Percentiles rank a stretch among this genome's conserved stretches.
Evolutionary conservation across 2,113 vertebrate species (phyloP).

Genomic region (Ailuropoda melanoleuca): DNA sequence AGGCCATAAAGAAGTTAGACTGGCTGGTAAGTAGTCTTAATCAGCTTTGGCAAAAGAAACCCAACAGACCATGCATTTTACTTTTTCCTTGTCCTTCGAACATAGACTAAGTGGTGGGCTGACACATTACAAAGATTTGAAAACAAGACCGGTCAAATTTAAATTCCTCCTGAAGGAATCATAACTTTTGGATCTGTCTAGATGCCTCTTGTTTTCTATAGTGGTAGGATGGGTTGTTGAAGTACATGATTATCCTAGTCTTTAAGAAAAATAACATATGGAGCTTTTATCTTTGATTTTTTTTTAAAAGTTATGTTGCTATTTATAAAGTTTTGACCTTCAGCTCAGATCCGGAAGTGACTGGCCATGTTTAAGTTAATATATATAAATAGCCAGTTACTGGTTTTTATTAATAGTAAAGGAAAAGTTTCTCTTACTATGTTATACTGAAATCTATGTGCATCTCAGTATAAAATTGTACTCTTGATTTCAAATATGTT

Average conservation of each 20-base stretch:
- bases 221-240: background rate
- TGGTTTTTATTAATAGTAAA: conserved; percentile 14
- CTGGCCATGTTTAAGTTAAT: background rate
- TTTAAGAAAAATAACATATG: background rate
- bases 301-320: background rate
- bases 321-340: conserved; percentile 35
- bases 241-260: background rate
- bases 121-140: background rate
- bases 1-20: background rate
- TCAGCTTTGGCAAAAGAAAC: background rate
- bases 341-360: background rate
- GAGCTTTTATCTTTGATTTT: conserved; percentile 19
- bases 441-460: background rate
- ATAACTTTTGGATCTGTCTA: background rate
- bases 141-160: background rate
- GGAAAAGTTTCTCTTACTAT: background rate
- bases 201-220: background rate
- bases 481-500: conserved; percentile 27
- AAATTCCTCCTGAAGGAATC: background rate
- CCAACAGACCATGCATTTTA: background rate
- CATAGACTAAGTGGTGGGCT: background rate
- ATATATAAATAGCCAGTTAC: background rate
- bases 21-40: background rate
- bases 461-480: background rate
- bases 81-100: background rate